Evolutionary conservation across 2,888 invertebrate species (phyloP).

Genomic region (Pilophorus perplexus): DNA sequence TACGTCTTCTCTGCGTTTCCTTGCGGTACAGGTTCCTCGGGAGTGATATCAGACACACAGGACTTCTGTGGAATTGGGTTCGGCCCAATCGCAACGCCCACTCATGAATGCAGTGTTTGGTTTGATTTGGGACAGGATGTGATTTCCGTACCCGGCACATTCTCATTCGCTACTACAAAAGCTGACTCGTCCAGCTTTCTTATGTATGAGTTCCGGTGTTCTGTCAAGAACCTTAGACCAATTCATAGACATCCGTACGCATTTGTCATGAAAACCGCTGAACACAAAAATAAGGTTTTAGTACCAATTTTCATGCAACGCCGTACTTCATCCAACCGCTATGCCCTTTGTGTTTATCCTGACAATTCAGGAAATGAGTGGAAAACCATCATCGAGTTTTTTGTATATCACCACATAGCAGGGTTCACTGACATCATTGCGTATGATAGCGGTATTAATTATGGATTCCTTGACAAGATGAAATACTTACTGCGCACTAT

Average conservation of each 20-base stretch:
- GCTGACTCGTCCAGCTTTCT: not conserved
- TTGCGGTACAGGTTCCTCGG: not conserved
- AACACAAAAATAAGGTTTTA: not conserved
- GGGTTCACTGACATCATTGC: constrained; percentile 30
- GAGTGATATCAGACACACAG: not conserved
- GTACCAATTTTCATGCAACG: constrained; percentile 1
- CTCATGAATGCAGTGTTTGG: constrained; percentile 13
- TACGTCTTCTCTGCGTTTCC: constrained; percentile 20
- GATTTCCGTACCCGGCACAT: constrained; percentile 21
- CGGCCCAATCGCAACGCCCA: constrained; percentile 4
- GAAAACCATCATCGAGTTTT: constrained; percentile 27
- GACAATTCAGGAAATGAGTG: constrained; percentile 15
- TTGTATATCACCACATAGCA: constrained; percentile 12
- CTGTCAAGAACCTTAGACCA: constrained; percentile 5
- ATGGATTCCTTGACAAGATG: constrained; percentile 21
- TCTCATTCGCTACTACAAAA: not conserved
- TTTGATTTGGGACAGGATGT: constrained; percentile 26
- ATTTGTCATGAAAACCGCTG: constrained; percentile 5
- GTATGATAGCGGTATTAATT: constrained; percentile 30
- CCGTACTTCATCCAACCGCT: not conserved
- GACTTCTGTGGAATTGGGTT: constrained; percentile 29
- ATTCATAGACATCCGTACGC: constrained; percentile 18
- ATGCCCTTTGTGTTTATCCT: constrained; percentile 21
- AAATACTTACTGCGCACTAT: not conserved
- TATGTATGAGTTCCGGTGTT: constrained; percentile 22